phyloP scores from a whole-genome alignment of 1,140 invertebrate species.

The Nephotettix cincticeps region DNA sequence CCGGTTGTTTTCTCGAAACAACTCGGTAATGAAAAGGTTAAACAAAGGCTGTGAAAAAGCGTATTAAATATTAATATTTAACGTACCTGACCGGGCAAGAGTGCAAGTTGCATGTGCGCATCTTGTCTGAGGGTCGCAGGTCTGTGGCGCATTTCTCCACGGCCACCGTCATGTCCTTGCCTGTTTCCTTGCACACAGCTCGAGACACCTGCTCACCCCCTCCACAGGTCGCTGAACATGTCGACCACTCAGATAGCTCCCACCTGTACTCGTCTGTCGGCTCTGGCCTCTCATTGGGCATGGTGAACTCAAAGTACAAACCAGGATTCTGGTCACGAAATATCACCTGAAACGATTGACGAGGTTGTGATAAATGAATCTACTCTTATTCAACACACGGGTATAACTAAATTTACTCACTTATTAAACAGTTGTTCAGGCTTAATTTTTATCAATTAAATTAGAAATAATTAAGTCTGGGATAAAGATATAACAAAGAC shows the following conservation, averaged over 20 bases:
- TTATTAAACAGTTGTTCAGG: too few relatives aligned
- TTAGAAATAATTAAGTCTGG: too few relatives aligned
- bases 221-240: constrained; percentile 77
- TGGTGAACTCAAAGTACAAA: constrained; percentile 79
- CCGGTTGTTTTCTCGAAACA: too few relatives aligned
- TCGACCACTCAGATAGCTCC: constrained; percentile 73
- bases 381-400: too few relatives aligned
- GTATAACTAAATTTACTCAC: too few relatives aligned
- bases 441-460: too few relatives aligned
- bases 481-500: too few relatives aligned
- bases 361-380: too few relatives aligned
- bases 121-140: constrained; percentile 58
- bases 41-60: too few relatives aligned
- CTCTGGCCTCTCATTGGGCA: constrained; percentile 59
- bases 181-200: constrained; percentile 64
- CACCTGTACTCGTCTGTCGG: constrained; percentile 56
- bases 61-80: too few relatives aligned
- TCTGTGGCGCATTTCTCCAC: constrained; percentile 65
- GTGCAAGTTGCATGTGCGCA: constrained; percentile 64
- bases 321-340: constrained; percentile 75
- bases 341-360: constrained; percentile 61
- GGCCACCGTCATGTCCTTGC: constrained; percentile 57
- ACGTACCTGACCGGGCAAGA: constrained; percentile 72
- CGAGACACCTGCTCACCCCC: constrained; percentile 63
- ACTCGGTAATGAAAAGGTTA: too few relatives aligned